Percentiles rank a stretch among this genome's conserved stretches.
phyloP scores from a whole-genome alignment of 2,797 vertebrate genomes.

The Tapirus indicus region DNA sequence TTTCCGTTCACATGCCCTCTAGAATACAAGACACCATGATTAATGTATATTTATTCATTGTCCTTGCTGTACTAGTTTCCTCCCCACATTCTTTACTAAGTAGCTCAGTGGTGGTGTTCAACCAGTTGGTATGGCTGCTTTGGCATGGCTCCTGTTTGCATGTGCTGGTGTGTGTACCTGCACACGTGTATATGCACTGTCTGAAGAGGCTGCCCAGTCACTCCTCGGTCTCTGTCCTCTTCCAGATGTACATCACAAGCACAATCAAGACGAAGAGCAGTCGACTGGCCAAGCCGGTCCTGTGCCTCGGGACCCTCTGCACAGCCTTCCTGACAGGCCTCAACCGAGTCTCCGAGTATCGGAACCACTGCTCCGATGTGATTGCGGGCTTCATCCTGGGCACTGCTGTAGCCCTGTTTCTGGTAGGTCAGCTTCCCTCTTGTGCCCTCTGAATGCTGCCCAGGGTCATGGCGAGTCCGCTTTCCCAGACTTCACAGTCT shows the following conservation, averaged over 20 bases:
- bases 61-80: accelerated
- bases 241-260: conserved; percentile 99
- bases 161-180: accelerated
- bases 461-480: accelerated
- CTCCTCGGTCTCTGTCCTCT: background rate
- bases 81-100: background rate
- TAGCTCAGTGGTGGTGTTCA: background rate
- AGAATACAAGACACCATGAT: background rate
- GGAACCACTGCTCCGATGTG: conserved; percentile 98
- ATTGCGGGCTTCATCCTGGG: conserved; percentile 97
- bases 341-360: conserved; percentile 98
- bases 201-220: background rate
- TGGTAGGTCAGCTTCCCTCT: conserved; percentile 89
- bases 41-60: background rate
- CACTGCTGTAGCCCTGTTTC: conserved; percentile 95
- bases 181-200: accelerated
- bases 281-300: conserved; percentile 96
- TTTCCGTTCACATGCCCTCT: background rate
- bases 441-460: background rate
- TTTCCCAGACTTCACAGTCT: background rate
- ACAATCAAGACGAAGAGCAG: conserved; percentile 99
- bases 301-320: conserved; percentile 97
- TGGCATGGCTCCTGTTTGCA: accelerated
- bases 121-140: background rate
- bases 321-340: conserved; percentile 97